A percentile compares a stretch with the other conserved stretches of the same genome.
These are phyloP conservation scores for Cecidostiba fungosa DNA, from an alignment of 2,888 invertebrate species.

Conservation along the genomic window DNA sequence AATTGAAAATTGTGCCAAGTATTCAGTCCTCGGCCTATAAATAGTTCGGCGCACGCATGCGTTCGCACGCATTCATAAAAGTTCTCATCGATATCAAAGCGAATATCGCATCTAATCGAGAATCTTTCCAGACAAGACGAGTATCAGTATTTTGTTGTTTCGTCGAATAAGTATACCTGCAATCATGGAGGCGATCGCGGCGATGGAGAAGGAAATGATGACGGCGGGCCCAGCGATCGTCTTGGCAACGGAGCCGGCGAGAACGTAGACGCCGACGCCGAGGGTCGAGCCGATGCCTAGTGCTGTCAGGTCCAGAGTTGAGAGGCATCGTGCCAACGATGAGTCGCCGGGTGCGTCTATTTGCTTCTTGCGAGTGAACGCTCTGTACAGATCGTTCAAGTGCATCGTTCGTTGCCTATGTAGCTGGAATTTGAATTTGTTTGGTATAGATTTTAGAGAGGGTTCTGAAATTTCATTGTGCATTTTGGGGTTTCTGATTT, in stretches of 20 bases:
- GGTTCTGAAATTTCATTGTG: too few species aligned
- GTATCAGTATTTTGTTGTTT: too few species aligned
- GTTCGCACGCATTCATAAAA: neutral
- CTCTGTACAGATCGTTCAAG: constrained; percentile 64
- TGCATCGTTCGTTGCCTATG: constrained; percentile 59
- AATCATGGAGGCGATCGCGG: constrained; percentile 94
- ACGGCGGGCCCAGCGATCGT: constrained; percentile 93
- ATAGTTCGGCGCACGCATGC: neutral
- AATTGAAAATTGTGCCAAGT: constrained; percentile 23
- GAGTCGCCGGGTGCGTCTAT: constrained; percentile 67
- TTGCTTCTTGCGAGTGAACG: constrained; percentile 72
- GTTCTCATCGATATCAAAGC: neutral
- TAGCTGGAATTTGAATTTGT: constrained; percentile 44
- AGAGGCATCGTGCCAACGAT: constrained; percentile 86
- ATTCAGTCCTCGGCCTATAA: constrained; percentile 18
- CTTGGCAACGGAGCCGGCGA: constrained; percentile 92
- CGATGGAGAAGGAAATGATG: constrained; percentile 92
- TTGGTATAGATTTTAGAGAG: neutral
- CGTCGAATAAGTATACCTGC: constrained; percentile 84
- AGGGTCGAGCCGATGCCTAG: constrained; percentile 91
- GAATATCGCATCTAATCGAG: neutral
- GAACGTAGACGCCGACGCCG: constrained; percentile 94
- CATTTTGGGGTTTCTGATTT: too few species aligned
- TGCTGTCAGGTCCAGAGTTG: constrained; percentile 91
- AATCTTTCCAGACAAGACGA: neutral